phyloP scores from a whole-genome alignment of 2,113 vertebrate genomes.

The Montifringilla adamsi region DNA sequence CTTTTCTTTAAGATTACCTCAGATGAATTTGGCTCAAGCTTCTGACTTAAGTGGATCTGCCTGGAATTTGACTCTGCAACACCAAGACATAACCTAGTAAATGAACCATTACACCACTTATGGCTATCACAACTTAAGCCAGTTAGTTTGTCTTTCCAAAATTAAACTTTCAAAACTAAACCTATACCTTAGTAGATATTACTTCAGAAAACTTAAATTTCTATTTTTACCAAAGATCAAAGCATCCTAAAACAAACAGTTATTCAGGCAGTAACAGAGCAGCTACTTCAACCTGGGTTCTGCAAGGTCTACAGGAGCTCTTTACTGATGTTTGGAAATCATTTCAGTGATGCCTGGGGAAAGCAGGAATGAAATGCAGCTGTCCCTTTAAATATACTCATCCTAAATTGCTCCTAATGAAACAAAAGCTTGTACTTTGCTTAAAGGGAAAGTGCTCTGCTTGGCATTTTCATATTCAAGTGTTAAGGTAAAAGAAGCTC shows the following conservation, averaged over 20 bases:
- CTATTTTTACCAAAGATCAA: slow-evolving; percentile 1
- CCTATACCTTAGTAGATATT: background rate
- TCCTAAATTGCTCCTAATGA: background rate
- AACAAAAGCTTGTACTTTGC: background rate
- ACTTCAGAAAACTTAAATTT: slow-evolving; percentile 5
- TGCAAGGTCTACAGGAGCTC: background rate
- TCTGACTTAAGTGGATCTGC: slow-evolving; percentile 72
- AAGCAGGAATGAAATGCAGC: background rate
- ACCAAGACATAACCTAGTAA: slow-evolving; percentile 64
- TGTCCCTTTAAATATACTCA: background rate
- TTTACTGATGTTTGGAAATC: background rate
- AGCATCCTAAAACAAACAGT: slow-evolving; percentile 2
- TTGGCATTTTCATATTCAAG: background rate
- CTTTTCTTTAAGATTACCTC: slow-evolving; percentile 73
- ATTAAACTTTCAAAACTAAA: slow-evolving; percentile 43
- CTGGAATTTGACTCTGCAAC: slow-evolving; percentile 71
- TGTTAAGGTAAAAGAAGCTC: background rate
- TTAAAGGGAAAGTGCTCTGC: background rate
- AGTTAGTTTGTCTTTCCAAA: slow-evolving; percentile 41
- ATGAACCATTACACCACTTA: slow-evolving; percentile 52
- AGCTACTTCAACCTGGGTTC: background rate
- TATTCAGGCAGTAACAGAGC: background rate
- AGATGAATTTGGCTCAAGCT: slow-evolving; percentile 70
- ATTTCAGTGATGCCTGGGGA: background rate
- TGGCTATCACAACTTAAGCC: slow-evolving; percentile 44